These are phyloP conservation scores for Lymantria dispar DNA, from an alignment of 2,888 invertebrate genomes.

Conservation along the genomic window DNA sequence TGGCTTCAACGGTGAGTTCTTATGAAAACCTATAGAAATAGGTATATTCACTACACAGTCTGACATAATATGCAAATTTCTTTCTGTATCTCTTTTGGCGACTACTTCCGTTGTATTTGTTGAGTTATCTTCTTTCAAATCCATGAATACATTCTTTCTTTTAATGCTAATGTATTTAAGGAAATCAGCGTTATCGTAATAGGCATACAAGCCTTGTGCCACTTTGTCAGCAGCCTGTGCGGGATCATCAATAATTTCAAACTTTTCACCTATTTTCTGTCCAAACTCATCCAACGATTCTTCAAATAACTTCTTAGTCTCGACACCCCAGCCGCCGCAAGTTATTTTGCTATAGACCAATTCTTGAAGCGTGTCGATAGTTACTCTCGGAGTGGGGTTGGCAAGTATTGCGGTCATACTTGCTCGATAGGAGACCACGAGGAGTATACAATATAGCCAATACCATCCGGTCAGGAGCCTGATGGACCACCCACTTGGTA, in stretches of 20 bases:
- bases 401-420: slow-evolving; percentile 93
- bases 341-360: slow-evolving; percentile 85
- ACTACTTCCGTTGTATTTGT: slow-evolving; percentile 40
- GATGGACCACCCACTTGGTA: slow-evolving; percentile 91
- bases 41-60: slow-evolving; percentile 92
- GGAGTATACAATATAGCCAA: slow-evolving; percentile 91
- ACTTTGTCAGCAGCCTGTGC: slow-evolving; percentile 85
- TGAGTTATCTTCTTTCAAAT: slow-evolving; percentile 44
- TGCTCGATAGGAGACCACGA: slow-evolving; percentile 91
- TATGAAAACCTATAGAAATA: slow-evolving; percentile 90
- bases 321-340: slow-evolving; percentile 88
- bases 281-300: slow-evolving; percentile 86
- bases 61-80: slow-evolving; percentile 90
- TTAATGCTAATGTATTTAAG: slow-evolving; percentile 85
- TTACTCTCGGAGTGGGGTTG: slow-evolving; percentile 89
- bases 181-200: slow-evolving; percentile 90
- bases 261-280: slow-evolving; percentile 85
- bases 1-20: slow-evolving; percentile 89
- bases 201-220: slow-evolving; percentile 87
- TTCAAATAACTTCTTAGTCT: slow-evolving; percentile 87
- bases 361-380: slow-evolving; percentile 89
- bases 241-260: slow-evolving; percentile 84
- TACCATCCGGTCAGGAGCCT: slow-evolving; percentile 93
- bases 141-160: slow-evolving; percentile 62
- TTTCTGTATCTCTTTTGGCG: slow-evolving; percentile 41